Conservation (phyloP, 1,140 invertebrate species). For the Pogonomyrmex barbatus region DNA sequence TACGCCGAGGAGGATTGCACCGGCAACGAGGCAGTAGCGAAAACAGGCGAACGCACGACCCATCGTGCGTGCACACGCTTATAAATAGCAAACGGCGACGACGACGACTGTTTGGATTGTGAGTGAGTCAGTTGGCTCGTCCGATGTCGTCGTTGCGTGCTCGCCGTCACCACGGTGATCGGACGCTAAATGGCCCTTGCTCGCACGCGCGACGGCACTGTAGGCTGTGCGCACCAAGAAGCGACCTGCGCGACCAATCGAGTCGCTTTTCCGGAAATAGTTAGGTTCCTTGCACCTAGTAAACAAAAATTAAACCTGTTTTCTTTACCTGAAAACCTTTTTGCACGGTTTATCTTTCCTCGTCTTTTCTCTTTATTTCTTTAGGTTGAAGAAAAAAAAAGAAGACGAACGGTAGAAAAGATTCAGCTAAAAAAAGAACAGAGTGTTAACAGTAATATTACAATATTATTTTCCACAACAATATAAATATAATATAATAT, state of each 20-base stretch:
- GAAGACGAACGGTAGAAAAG: too few relatives aligned
- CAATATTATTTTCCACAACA: too few relatives aligned
- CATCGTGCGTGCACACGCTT: slow-evolving; percentile 66
- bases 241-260: background rate
- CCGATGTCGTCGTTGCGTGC: background rate
- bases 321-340: too few relatives aligned
- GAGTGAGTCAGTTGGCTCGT: background rate
- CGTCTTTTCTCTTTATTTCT: too few relatives aligned
- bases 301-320: too few relatives aligned
- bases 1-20: slow-evolving; percentile 79
- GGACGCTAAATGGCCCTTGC: slow-evolving; percentile 22
- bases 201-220: background rate
- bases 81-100: slow-evolving; percentile 14
- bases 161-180: slow-evolving; percentile 67
- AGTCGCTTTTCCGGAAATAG: background rate
- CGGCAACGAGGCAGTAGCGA: slow-evolving; percentile 76
- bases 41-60: slow-evolving; percentile 73
- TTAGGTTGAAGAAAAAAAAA: too few relatives aligned
- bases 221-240: background rate
- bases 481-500: too few relatives aligned
- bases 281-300: too few relatives aligned
- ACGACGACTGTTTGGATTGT: slow-evolving; percentile 23
- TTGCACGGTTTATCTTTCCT: too few relatives aligned
- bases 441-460: too few relatives aligned
- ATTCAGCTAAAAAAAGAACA: too few relatives aligned